phyloP scores from a whole-genome alignment of 2,113 vertebrate genomes.

The Madoqua kirkii region DNA sequence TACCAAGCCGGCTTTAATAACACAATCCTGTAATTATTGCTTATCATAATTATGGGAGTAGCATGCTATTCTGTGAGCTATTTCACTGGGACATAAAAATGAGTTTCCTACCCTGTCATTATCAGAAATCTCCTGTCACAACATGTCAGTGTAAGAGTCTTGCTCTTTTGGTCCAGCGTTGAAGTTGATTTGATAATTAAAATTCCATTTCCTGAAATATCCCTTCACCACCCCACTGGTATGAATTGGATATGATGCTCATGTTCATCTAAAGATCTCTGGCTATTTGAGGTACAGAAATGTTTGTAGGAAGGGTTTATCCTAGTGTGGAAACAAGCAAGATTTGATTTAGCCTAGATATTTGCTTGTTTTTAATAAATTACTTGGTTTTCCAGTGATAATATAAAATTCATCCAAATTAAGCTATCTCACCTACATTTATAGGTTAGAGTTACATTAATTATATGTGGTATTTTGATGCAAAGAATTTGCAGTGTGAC shows the following conservation, averaged over 20 bases:
- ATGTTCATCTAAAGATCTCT: neutral
- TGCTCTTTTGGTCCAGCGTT: neutral
- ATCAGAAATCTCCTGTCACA: neutral
- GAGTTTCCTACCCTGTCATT: neutral
- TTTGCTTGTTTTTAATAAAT: neutral
- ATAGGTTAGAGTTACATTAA: neutral
- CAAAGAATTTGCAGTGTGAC: neutral
- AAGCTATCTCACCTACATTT: neutral
- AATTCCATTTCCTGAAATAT: neutral
- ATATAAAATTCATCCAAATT: neutral
- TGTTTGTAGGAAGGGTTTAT: neutral
- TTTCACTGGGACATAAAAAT: constrained; percentile 3
- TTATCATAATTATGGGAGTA: neutral
- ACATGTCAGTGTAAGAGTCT: neutral
- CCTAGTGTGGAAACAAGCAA: neutral
- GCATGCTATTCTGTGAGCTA: neutral
- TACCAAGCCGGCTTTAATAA: neutral
- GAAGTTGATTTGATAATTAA: neutral
- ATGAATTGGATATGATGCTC: neutral
- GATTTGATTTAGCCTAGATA: neutral
- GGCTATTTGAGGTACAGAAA: neutral
- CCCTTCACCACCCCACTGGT: accelerated
- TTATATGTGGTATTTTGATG: neutral
- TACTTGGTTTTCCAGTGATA: neutral
- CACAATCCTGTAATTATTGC: neutral